phyloP scores from a whole-genome alignment of 2,113 vertebrate genomes.

The Psettodes erumei region DNA sequence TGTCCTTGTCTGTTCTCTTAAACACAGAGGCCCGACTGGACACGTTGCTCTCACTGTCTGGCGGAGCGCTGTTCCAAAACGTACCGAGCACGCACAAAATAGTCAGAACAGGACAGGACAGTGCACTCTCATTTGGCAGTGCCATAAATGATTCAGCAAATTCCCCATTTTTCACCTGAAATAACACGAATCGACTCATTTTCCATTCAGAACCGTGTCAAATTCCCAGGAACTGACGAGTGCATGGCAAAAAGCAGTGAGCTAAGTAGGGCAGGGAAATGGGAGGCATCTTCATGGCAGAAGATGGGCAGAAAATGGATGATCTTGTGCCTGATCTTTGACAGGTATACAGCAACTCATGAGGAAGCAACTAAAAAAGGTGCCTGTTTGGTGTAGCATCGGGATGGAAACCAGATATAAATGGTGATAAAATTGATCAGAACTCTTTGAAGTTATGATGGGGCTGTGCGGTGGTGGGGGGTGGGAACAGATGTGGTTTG shows the following conservation, averaged over 20 bases:
- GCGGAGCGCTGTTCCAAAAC: background rate
- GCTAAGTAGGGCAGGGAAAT: constrained; percentile 1
- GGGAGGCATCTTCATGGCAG: background rate
- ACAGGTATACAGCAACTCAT: background rate
- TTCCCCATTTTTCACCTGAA: constrained; percentile 1
- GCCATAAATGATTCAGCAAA: constrained; percentile 46
- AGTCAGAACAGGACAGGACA: constrained; percentile 7
- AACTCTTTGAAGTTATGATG: constrained; percentile 38
- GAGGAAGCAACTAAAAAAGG: background rate
- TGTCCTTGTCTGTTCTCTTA: constrained; percentile 36
- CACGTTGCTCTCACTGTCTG: constrained; percentile 3
- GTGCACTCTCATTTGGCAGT: background rate
- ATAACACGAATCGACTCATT: background rate
- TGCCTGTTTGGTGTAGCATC: background rate
- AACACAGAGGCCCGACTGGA: background rate
- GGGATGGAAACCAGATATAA: background rate
- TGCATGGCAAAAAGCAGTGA: constrained; percentile 1
- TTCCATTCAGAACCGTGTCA: constrained; percentile 23
- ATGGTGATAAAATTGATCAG: background rate
- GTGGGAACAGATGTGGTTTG: constrained; percentile 59
- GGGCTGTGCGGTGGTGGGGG: background rate
- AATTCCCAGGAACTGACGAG: constrained; percentile 16
- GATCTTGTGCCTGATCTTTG: no score
- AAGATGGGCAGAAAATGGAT: background rate
- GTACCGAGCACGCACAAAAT: background rate